Evolutionary conservation across 2,113 vertebrate genomes (phyloP).

Genomic region (Myodes glareolus): DNA sequence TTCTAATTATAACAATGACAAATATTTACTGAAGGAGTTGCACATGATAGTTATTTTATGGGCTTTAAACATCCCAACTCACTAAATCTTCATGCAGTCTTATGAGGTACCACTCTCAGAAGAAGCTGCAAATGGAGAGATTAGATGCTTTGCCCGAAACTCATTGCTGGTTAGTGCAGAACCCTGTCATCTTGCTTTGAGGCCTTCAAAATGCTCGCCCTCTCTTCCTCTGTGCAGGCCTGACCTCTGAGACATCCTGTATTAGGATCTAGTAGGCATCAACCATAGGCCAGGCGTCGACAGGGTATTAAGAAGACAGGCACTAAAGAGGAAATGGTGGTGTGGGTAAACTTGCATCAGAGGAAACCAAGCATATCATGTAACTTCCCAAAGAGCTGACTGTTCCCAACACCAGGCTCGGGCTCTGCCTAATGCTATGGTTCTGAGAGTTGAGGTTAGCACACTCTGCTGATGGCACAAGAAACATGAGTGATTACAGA

Average conservation of each 20-base stretch:
- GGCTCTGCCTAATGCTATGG: not conserved
- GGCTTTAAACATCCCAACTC: not conserved
- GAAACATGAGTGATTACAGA: not conserved
- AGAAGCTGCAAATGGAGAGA: not conserved
- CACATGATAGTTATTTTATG: not conserved
- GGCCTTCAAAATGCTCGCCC: not conserved
- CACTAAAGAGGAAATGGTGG: not conserved
- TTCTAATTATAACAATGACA: not conserved
- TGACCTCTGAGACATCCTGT: not conserved
- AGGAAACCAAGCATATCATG: not conserved
- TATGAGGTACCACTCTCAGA: not conserved
- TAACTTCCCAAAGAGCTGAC: not conserved
- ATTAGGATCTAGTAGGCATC: not conserved
- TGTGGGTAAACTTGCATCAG: not conserved
- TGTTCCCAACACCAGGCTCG: not conserved
- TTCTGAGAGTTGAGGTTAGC: not conserved
- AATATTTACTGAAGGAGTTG: constrained; percentile 5
- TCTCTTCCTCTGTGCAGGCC: not conserved
- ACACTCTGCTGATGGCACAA: not conserved
- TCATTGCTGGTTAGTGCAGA: not conserved
- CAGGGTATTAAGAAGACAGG: not conserved
- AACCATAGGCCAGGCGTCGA: not conserved
- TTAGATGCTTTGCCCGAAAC: not conserved
- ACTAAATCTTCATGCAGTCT: not conserved
- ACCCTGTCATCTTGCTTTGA: not conserved